These are phyloP conservation scores for Rotaria socialis DNA, from an alignment of 2,888 invertebrate genomes.

Conservation along the genomic window DNA sequence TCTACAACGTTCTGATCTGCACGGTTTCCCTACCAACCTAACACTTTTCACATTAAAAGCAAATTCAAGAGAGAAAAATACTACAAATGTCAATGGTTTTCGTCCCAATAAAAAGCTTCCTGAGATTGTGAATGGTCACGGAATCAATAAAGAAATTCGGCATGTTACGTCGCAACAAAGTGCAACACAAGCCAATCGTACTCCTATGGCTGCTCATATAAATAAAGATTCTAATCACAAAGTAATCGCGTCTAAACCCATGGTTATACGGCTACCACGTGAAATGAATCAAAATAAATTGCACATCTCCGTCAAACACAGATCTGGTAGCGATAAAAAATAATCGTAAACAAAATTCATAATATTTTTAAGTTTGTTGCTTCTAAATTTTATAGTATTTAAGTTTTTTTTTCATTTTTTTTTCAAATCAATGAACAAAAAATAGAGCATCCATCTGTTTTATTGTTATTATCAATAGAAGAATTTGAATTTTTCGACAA, in stretches of 20 bases:
- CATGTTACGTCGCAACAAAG: not conserved
- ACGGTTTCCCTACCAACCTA: not conserved
- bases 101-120: not conserved
- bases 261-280: not conserved
- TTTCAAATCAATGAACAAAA: too few relatives aligned
- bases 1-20: not conserved
- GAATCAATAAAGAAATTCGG: not conserved
- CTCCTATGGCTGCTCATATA: not conserved
- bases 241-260: not conserved
- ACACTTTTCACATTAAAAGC: not conserved
- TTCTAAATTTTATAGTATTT: not conserved
- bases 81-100: not conserved
- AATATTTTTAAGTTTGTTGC: not conserved
- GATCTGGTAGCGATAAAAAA: not conserved
- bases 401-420: too few relatives aligned
- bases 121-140: not conserved
- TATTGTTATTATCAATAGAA: too few relatives aligned
- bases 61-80: not conserved
- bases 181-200: not conserved
- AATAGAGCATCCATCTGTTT: too few relatives aligned
- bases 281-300: not conserved
- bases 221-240: not conserved
- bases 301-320: not conserved
- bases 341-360: not conserved
- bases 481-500: too few relatives aligned